Evolutionary conservation across 2,888 invertebrate genomes (phyloP), one percentile per base, ranked within the genome.

Genomic region (Acronicta psi): DNA sequence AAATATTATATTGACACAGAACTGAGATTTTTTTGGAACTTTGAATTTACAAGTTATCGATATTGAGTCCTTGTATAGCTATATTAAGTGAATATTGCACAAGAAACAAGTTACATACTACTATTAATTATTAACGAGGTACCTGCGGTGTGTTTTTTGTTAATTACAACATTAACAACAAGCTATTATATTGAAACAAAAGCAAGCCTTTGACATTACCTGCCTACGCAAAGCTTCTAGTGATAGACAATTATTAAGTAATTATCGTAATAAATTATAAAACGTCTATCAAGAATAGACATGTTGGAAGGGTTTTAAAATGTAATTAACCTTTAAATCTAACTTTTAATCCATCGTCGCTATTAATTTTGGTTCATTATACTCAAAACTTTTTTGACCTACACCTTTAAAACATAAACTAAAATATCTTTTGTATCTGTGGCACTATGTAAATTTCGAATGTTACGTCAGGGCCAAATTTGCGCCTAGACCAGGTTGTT

Each of bases 381-480:
- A n/a, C n/a, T n/a, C 16, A 17, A 18, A 59, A 1, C n/a, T 68
- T 37, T 61, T 68, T 37, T 61, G 54, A 50, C 51, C 46, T 44
- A 59, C 20, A 51, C 7, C n/a, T 38, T 57, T 23, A 20, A 69
- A 46, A 29, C 40, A 31, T 6, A 44, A 47, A 53, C 53, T 4
- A n/a, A 43, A 9, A 36, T 14, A 14, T 51, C 57, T 49, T 38
- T 14, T 53, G 37, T 51, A 62, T 57, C 52, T 60, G 38, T 64
- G 50, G 59, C 60, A 71, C 49, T 62, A 58, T 80, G 73, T 59
- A 71, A 67, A 79, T 78, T 77, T 79, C 67, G 73, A 81, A 78
- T 75, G 76, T 86, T 85, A 82, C 83, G 80, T 85, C 87, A 89
- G 77, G 73, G 80, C 72, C 80, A 58, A 78, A 82, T 84, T 83